Evolutionary conservation across 2,797 vertebrate species (phyloP).

Genomic region (Gambusia yucatana): DNA sequence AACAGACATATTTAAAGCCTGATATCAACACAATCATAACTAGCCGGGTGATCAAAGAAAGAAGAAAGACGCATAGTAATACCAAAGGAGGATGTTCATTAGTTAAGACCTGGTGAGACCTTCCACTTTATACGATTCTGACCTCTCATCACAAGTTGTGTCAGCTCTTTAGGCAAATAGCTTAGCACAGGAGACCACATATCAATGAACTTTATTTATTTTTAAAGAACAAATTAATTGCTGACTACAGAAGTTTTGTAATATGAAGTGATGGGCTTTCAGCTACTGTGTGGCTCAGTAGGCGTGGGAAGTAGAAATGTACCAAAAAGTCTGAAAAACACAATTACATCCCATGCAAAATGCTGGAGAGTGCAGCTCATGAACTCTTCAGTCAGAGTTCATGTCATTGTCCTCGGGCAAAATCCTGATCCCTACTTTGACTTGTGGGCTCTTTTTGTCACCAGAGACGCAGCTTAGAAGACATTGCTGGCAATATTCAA

Average conservation of each 20-base stretch:
- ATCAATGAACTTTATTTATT: neutral
- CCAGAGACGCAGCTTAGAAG: neutral
- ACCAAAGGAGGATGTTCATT: no score
- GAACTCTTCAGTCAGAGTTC: neutral
- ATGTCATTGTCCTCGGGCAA: neutral
- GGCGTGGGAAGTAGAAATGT: neutral
- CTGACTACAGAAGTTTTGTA: neutral
- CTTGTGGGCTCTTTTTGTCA: neutral
- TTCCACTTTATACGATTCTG: no score
- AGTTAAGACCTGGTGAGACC: no score
- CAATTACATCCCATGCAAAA: neutral
- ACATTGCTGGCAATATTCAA: neutral
- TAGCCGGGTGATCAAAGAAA: no score
- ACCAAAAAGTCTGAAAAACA: neutral
- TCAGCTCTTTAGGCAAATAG: no score
- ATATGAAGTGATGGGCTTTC: neutral
- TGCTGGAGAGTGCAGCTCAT: neutral
- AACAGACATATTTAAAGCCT: no score
- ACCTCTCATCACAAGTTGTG: no score
- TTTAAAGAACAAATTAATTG: neutral
- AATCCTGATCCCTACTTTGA: neutral
- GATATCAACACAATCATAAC: no score
- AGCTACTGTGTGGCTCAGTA: neutral
- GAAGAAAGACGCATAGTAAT: no score
- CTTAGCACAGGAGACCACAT: no score